Percentiles rank a stretch among this genome's conserved stretches.
Evolutionary conservation across 1,140 invertebrate genomes (phyloP).

Genomic region (Delia radicum): DNA sequence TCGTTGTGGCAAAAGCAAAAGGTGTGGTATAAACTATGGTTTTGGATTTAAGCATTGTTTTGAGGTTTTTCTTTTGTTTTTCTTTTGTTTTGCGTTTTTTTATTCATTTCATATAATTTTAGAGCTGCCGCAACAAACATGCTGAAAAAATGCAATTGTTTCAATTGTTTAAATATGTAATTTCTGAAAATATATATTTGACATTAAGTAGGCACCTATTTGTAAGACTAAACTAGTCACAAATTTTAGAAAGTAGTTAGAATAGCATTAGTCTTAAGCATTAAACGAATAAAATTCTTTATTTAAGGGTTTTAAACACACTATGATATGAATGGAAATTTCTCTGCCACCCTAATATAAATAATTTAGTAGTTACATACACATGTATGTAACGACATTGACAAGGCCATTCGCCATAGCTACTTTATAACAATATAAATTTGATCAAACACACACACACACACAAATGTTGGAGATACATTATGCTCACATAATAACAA

Average conservation of each 20-base stretch:
- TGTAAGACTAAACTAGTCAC: too few relatives aligned
- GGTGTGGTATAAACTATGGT: constrained; percentile 11
- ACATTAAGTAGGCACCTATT: too few relatives aligned
- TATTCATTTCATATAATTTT: not conserved
- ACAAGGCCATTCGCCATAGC: constrained; percentile 5
- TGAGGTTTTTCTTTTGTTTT: not conserved
- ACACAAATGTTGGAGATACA: not conserved
- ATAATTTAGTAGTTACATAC: too few relatives aligned
- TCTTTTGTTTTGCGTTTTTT: not conserved
- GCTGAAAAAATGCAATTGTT: not conserved
- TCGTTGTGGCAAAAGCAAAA: not conserved
- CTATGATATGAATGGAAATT: too few relatives aligned
- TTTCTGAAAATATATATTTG: not conserved
- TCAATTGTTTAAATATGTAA: not conserved
- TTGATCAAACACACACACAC: not conserved
- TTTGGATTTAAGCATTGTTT: not conserved
- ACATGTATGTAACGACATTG: constrained; percentile 10
- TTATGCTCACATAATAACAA: not conserved
- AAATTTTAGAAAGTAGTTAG: too few relatives aligned
- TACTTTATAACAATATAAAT: not conserved
- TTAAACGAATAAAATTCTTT: too few relatives aligned
- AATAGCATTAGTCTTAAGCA: too few relatives aligned
- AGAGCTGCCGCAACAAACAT: not conserved
- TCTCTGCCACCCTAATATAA: too few relatives aligned
- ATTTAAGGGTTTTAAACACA: too few relatives aligned